phyloP scores from a whole-genome alignment of 2,797 vertebrate species.

The Anguilla megastoma region DNA sequence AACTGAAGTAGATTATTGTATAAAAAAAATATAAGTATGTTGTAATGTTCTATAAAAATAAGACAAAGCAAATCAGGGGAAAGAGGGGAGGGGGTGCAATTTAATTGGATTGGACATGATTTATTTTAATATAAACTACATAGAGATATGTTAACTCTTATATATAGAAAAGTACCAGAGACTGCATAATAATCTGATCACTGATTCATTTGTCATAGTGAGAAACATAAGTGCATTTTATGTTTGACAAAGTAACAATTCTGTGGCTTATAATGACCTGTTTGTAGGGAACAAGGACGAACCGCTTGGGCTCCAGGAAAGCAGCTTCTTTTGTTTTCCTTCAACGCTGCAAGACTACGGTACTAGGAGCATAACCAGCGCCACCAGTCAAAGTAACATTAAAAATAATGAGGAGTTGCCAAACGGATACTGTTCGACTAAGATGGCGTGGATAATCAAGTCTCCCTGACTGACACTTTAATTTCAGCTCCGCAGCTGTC shows the following conservation, averaged over 20 bases:
- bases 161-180: background rate
- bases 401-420: background rate
- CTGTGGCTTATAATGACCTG: background rate
- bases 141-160: constrained; percentile 2
- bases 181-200: background rate
- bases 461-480: constrained; percentile 24
- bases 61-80: no score
- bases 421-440: background rate
- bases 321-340: background rate
- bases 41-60: no score
- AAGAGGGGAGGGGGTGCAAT: background rate
- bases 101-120: constrained; percentile 14
- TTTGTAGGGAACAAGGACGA: background rate
- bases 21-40: no score
- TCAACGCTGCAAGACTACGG: background rate
- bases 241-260: background rate
- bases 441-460: background rate
- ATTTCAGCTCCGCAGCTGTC: constrained; percentile 3
- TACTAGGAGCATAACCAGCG: background rate
- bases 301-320: background rate
- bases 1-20: background rate
- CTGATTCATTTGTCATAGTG: constrained; percentile 9
- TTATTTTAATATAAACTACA: constrained; percentile 16
- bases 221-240: background rate
- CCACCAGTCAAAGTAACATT: background rate